Conservation (phyloP, 1,140 invertebrate species). For the Dinoponera quadriceps region DNA sequence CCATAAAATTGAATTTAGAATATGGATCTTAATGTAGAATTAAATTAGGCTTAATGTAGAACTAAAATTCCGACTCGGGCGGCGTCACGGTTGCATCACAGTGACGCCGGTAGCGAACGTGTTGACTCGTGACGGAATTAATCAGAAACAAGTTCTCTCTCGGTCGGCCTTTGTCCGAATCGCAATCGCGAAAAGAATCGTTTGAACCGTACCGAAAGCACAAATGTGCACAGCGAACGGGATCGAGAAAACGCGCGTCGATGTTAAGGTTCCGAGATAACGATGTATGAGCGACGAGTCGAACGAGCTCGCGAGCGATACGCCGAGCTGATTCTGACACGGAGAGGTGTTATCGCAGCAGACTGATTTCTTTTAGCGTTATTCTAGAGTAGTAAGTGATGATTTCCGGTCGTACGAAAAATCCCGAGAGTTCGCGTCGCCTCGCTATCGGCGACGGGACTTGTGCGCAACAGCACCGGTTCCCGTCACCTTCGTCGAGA, state of each 20-base stretch:
- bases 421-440: constrained; percentile 24
- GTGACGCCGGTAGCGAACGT: no score
- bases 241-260: background rate
- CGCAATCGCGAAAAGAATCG: no score
- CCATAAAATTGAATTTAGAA: no score
- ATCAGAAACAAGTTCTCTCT: no score
- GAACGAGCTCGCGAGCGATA: constrained; percentile 50
- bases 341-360: constrained; percentile 62
- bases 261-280: constrained; percentile 36
- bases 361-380: constrained; percentile 70
- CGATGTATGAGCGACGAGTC: constrained; percentile 16
- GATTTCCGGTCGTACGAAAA: constrained; percentile 46
- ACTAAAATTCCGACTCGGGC: no score
- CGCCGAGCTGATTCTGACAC: constrained; percentile 39
- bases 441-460: constrained; percentile 12
- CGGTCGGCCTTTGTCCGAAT: no score
- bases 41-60: no score
- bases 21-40: no score
- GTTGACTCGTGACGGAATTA: no score
- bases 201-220: background rate
- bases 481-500: constrained; percentile 27
- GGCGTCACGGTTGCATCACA: no score
- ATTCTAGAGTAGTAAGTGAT: constrained; percentile 59
- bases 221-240: background rate
- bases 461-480: constrained; percentile 29